Percentiles rank a stretch among this genome's conserved stretches.
Conservation (phyloP, 2,888 invertebrate genomes). For the Lingula anatina region DNA sequence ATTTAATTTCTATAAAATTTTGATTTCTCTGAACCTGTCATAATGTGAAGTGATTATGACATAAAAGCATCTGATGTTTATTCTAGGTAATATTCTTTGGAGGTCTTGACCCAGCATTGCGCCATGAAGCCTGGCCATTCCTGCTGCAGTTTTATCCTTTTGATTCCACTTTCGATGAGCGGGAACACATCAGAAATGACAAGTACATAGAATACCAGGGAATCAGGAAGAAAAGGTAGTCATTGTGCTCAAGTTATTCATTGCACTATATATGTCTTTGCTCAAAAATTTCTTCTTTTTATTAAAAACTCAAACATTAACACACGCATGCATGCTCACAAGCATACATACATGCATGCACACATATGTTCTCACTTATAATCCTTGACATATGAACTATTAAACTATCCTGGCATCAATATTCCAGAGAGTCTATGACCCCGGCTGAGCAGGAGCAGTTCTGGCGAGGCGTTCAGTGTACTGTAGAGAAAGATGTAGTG, state of each 20-base stretch:
- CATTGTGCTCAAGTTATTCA: too few species aligned
- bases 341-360: too few species aligned
- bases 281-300: too few species aligned
- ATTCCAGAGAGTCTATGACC: constrained; percentile 54
- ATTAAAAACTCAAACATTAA: too few species aligned
- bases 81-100: constrained; percentile 79
- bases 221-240: constrained; percentile 52
- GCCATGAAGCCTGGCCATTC: constrained; percentile 93
- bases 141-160: constrained; percentile 89
- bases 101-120: constrained; percentile 70
- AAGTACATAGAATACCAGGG: constrained; percentile 60
- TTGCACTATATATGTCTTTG: too few species aligned
- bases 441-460: constrained; percentile 71
- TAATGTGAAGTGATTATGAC: neutral
- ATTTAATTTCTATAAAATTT: neutral
- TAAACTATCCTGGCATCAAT: too few species aligned
- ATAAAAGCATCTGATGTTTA: neutral
- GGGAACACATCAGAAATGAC: constrained; percentile 76
- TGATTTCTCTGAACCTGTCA: neutral
- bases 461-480: constrained; percentile 82
- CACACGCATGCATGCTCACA: too few species aligned
- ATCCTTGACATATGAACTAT: neutral
- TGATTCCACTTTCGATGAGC: constrained; percentile 82
- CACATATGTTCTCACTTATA: neutral
- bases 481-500: constrained; percentile 68